phyloP scores from a whole-genome alignment of 2,888 invertebrate species.

The Morpho achilles region DNA sequence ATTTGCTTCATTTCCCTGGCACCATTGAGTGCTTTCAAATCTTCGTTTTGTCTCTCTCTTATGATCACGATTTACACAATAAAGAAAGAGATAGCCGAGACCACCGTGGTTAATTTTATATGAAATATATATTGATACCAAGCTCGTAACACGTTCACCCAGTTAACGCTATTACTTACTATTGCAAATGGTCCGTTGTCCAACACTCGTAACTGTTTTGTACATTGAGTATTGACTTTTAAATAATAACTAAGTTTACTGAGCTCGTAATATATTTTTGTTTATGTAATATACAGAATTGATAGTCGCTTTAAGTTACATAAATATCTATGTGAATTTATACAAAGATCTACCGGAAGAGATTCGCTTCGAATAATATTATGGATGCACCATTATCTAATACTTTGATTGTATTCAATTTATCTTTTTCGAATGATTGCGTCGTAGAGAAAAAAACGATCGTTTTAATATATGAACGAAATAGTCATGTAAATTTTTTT shows the following conservation, averaged over 20 bases:
- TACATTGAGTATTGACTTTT: not conserved
- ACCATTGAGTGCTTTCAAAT: slow-evolving; percentile 18
- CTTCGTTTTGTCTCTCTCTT: slow-evolving; percentile 14
- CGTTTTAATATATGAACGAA: too few relatives aligned
- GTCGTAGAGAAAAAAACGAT: too few relatives aligned
- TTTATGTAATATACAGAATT: too few relatives aligned
- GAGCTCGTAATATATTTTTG: too few relatives aligned
- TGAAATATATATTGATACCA: slow-evolving; percentile 27
- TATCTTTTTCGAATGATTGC: not conserved
- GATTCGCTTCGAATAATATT: slow-evolving; percentile 1
- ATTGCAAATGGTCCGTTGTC: slow-evolving; percentile 28
- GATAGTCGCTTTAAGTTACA: too few relatives aligned
- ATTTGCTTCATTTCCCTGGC: slow-evolving; percentile 23
- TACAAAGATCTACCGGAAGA: not conserved
- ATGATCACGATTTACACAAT: not conserved
- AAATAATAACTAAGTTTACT: not conserved
- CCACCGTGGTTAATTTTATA: slow-evolving; percentile 18
- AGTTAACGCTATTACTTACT: slow-evolving; percentile 31
- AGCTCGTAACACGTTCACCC: slow-evolving; percentile 37
- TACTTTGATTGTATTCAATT: not conserved
- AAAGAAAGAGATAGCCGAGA: slow-evolving; percentile 11
- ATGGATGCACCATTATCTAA: slow-evolving; percentile 1
- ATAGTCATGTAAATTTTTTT: too few relatives aligned
- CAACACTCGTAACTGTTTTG: slow-evolving; percentile 28
- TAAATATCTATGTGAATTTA: too few relatives aligned